phyloP scores from a whole-genome alignment of 2,888 invertebrate genomes.

The Drosophila pseudotakahashii region DNA sequence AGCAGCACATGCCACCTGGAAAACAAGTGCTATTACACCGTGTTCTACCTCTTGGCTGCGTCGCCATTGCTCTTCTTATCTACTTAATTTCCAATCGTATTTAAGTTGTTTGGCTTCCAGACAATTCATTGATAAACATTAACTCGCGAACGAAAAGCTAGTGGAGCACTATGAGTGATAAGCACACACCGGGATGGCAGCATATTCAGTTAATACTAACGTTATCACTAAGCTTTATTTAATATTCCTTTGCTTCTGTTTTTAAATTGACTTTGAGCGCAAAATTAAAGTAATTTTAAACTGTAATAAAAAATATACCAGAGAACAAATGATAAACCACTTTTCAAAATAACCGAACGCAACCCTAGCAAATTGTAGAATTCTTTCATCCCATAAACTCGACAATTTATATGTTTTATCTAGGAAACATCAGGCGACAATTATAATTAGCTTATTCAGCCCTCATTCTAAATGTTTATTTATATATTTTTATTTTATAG shows the following conservation, averaged over 20 bases:
- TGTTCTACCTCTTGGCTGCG: conserved; percentile 75
- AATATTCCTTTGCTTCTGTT: neutral
- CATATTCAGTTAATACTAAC: neutral
- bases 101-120: conserved; percentile 23
- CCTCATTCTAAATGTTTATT: too few species aligned
- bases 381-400: too few species aligned
- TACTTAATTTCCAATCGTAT: conserved; percentile 72
- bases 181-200: neutral
- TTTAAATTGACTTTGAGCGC: neutral
- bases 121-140: neutral
- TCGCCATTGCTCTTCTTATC: conserved; percentile 78
- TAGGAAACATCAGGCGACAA: too few species aligned
- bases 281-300: conserved; percentile 2
- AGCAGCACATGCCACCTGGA: conserved; percentile 25
- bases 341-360: too few species aligned
- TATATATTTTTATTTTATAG: too few species aligned
- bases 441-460: too few species aligned
- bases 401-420: too few species aligned
- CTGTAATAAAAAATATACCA: neutral
- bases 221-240: neutral
- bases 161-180: neutral
- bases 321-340: too few species aligned
- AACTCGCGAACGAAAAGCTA: too few species aligned
- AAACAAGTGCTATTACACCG: conserved; percentile 59
- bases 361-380: too few species aligned